Evolutionary conservation across 2,888 invertebrate genomes (phyloP).

Genomic region (Melinopterus prodromus): DNA sequence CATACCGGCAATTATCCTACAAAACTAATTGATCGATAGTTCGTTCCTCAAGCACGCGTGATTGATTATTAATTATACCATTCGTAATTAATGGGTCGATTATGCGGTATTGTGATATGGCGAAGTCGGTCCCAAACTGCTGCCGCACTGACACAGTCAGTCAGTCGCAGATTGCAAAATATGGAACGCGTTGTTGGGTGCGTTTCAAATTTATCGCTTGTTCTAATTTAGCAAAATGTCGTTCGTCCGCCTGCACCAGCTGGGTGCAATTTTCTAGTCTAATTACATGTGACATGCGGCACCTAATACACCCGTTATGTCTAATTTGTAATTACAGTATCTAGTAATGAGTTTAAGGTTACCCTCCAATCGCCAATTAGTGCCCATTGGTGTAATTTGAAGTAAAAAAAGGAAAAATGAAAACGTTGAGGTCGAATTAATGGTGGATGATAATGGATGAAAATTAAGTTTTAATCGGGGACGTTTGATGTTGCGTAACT

Average conservation of each 20-base stretch:
- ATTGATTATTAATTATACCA: constrained; percentile 4
- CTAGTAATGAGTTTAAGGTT: too few species aligned
- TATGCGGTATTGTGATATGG: background rate
- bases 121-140: background rate
- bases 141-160: background rate
- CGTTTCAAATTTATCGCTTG: background rate
- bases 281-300: too few species aligned
- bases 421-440: too few species aligned
- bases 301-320: too few species aligned
- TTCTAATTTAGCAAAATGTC: background rate
- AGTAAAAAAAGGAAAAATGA: too few species aligned
- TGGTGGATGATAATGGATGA: too few species aligned
- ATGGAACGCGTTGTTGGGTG: background rate
- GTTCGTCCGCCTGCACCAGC: background rate
- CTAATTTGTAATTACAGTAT: too few species aligned
- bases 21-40: background rate
- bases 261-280: background rate
- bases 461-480: too few species aligned
- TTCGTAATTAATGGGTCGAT: background rate
- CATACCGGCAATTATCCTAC: background rate
- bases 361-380: too few species aligned
- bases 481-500: too few species aligned
- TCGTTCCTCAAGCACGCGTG: background rate
- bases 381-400: too few species aligned
- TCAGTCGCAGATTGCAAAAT: background rate